phyloP scores from a whole-genome alignment of 2,888 invertebrate species.

The Tipula helvola region DNA sequence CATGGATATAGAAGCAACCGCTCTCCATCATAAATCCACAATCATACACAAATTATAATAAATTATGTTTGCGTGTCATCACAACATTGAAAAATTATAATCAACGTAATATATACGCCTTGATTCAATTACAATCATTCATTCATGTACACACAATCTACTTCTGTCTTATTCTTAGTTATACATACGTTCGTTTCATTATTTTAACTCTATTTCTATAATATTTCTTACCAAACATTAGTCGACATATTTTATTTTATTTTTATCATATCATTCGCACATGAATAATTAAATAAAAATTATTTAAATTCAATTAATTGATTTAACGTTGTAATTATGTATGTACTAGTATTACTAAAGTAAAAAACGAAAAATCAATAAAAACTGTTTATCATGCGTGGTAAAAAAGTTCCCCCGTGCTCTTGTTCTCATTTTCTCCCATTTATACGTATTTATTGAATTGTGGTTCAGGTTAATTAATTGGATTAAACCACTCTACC shows the following conservation, averaged over 20 bases:
- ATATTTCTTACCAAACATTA: not conserved
- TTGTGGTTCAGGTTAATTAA: not conserved
- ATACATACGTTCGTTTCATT: not conserved
- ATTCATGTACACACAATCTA: not conserved
- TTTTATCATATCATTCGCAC: not conserved
- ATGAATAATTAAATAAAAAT: not conserved
- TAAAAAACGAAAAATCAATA: not conserved
- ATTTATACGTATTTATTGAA: not conserved
- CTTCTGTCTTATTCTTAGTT: not conserved
- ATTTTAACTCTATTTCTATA: not conserved
- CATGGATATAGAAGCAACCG: not conserved
- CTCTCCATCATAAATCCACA: not conserved
- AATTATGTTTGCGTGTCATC: not conserved
- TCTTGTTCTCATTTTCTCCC: not conserved
- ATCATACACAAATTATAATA: not conserved
- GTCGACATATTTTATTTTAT: not conserved
- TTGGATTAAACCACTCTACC: not conserved
- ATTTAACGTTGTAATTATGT: not conserved
- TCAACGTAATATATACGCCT: not conserved
- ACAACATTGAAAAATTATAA: not conserved
- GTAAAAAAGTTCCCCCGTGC: not conserved
- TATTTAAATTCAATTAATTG: not conserved
- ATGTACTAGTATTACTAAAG: not conserved
- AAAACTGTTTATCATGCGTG: not conserved
- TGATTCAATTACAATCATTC: slow-evolving; percentile 4